A percentile compares a stretch with the other conserved stretches of the same genome.
Conservation (phyloP, 2,797 vertebrate species). For the Valencia hispanica region DNA sequence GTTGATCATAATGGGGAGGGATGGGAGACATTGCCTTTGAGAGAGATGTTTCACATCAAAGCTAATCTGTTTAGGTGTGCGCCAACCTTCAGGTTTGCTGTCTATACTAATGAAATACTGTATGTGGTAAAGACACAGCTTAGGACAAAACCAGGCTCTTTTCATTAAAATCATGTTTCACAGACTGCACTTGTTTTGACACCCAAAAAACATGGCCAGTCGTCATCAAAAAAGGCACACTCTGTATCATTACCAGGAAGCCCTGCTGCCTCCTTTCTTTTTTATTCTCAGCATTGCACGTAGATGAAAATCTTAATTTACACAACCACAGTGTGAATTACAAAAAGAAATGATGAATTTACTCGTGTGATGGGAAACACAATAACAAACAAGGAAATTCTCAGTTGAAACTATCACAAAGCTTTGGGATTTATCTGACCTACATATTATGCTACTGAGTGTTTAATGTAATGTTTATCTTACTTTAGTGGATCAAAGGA, state of each 20-base stretch:
- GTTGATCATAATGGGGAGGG: slow-evolving; percentile 15
- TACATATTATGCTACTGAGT: slow-evolving; percentile 40
- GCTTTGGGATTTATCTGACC: slow-evolving; percentile 29
- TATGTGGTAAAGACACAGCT: slow-evolving; percentile 48
- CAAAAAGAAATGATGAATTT: slow-evolving; percentile 35
- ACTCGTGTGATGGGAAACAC: slow-evolving; percentile 32
- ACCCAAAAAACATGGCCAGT: slow-evolving; percentile 47
- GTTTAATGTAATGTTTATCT: slow-evolving; percentile 40
- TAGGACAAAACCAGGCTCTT: slow-evolving; percentile 48
- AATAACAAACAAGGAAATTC: slow-evolving; percentile 17
- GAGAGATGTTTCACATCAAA: slow-evolving; percentile 49
- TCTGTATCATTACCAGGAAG: slow-evolving; percentile 62
- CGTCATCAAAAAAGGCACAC: slow-evolving; percentile 51
- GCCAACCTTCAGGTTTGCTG: slow-evolving; percentile 41
- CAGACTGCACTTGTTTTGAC: slow-evolving; percentile 43
- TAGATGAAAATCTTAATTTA: slow-evolving; percentile 53
- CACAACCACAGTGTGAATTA: slow-evolving; percentile 48
- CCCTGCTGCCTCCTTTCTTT: slow-evolving; percentile 44
- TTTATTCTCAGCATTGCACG: slow-evolving; percentile 31
- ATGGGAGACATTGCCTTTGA: slow-evolving; percentile 22
- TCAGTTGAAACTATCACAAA: slow-evolving; percentile 18
- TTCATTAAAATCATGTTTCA: slow-evolving; percentile 64
- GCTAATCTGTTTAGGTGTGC: slow-evolving; percentile 28
- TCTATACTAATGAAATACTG: slow-evolving; percentile 63
- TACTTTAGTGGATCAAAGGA: slow-evolving; percentile 19